phyloP scores from a whole-genome alignment of 2,113 vertebrate genomes.

The Triplophysa siluroides region DNA sequence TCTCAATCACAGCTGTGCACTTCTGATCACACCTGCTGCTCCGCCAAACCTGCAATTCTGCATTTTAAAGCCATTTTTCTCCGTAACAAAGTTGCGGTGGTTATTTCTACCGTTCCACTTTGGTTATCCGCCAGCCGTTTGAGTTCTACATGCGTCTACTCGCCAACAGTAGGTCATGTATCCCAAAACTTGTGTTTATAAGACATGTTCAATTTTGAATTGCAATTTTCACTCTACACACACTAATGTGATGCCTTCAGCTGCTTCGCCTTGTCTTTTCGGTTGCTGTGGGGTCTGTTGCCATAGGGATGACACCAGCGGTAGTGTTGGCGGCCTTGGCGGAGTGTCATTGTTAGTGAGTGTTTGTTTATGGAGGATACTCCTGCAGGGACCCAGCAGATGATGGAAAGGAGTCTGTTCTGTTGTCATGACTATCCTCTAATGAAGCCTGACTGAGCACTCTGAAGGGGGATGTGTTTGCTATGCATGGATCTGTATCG shows the following conservation, averaged over 20 bases:
- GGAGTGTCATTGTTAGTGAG: constrained; percentile 15
- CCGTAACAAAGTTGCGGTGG: background rate
- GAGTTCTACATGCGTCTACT: too few species aligned
- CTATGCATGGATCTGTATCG: background rate
- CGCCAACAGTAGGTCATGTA: background rate
- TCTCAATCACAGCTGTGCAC: background rate
- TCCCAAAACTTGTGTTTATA: background rate
- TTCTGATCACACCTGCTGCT: too few species aligned
- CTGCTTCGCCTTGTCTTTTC: background rate
- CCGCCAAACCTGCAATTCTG: background rate
- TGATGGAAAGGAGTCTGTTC: background rate
- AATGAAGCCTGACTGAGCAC: background rate
- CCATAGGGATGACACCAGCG: constrained; percentile 23
- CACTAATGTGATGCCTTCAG: background rate
- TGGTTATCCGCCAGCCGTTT: background rate
- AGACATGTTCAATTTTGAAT: background rate
- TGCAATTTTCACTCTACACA: too few species aligned
- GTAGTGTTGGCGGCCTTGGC: background rate
- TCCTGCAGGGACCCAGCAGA: constrained; percentile 12
- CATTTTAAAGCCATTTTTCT: too few species aligned
- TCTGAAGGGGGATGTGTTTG: background rate
- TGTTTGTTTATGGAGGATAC: constrained; percentile 25
- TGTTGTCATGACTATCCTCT: background rate
- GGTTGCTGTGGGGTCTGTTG: constrained; percentile 29
- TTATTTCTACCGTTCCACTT: background rate